Base-by-base conservation (phyloP, 1,140 invertebrate species). In the Listronotus oregonensis region DNA sequence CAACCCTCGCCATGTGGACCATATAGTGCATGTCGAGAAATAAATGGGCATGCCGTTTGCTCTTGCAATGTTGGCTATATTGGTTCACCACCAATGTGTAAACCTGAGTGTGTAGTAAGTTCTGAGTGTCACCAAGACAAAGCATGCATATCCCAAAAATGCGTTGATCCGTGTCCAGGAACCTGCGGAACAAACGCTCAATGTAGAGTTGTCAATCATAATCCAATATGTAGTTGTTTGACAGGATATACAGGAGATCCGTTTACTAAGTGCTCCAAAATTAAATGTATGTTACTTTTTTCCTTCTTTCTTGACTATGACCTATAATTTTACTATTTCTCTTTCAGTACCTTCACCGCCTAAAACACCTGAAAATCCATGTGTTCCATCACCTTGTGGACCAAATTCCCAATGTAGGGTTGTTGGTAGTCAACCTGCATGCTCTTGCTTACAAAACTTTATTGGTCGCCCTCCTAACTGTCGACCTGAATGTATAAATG, bases 131-230 rank as follows among this genome's bases (percentile, higher is more conserved):
- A 89, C 4, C 87, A 90, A 80, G 87, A 93, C 70, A 89, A 90
- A 71, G 90, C 91, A 5, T 95, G 93, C 75, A 82, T 91, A 37
- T 87, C 89, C 67, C 89, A 94, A 73, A 91, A 90, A 78, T 95
- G 93, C 73, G 79, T 86, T 9, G 88, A 95, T 79, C 92, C 92
- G 7, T 95, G 92, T 78, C 85, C 86, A 9, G 89, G 90, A 50
- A 87, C 88, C 11, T 95, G 92, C 76, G 93, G 91, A 31, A 70
- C 86, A 12, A 89, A 92, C 71, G 92, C 93, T 0, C 85, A 89
- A 57, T 95, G 92, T 71, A 85, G 90, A 75, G 91, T 93, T 9
- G 85, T 93, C 11, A 93, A 91, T 66, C 92, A 94, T 73, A 91
- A 91, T 78, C 90, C 92, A 3, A 90, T 91, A 67, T 94, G 92